phyloP scores from a whole-genome alignment of 2,113 vertebrate species.

The Picathartes gymnocephalus region DNA sequence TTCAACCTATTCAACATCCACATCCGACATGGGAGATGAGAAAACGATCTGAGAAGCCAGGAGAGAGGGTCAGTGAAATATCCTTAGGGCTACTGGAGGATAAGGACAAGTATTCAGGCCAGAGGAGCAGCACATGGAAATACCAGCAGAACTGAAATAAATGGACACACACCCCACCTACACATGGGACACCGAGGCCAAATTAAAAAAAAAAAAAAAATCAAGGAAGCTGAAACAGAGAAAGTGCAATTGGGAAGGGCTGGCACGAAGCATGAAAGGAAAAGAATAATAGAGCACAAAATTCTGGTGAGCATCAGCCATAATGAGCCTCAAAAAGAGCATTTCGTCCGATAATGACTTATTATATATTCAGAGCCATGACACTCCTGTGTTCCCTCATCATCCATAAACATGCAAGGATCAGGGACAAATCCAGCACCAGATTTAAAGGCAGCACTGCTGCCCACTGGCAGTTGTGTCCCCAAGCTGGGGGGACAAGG shows the following conservation, averaged over 20 bases:
- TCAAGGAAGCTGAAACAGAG: background rate
- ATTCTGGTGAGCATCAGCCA: slow-evolving; percentile 9
- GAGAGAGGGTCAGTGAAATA: slow-evolving; percentile 38
- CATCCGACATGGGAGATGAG: background rate
- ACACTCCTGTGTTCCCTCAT: background rate
- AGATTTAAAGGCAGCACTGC: background rate
- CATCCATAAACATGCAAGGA: background rate
- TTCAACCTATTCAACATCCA: slow-evolving; percentile 24
- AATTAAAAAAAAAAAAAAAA: background rate
- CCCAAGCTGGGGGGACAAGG: background rate
- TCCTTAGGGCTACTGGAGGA: slow-evolving; percentile 2
- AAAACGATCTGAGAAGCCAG: slow-evolving; percentile 20
- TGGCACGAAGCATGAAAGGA: background rate
- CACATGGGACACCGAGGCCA: background rate
- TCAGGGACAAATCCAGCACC: background rate
- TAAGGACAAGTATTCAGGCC: slow-evolving; percentile 44
- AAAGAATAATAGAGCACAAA: slow-evolving; percentile 15
- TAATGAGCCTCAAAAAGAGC: background rate
- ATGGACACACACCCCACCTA: background rate
- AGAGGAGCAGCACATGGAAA: background rate
- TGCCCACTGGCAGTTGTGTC: background rate
- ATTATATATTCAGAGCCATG: slow-evolving; percentile 16
- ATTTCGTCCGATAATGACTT: slow-evolving; percentile 24
- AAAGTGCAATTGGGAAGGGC: background rate
- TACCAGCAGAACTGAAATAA: background rate